Evolutionary conservation across 1,140 invertebrate species (phyloP).

Genomic region (Brachionus asplanchnoidis): DNA sequence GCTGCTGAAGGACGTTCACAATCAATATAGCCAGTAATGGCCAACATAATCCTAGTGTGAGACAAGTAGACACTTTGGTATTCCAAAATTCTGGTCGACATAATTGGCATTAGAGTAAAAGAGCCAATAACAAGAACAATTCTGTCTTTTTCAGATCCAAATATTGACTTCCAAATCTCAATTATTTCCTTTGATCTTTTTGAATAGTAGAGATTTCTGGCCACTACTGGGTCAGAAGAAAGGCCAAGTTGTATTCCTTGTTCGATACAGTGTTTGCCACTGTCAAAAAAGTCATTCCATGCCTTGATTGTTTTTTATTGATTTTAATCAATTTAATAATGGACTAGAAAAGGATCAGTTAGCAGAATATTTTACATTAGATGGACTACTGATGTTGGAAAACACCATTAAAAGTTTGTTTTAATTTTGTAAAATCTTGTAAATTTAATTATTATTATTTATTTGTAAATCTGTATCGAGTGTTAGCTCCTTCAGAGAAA

Average conservation of each 20-base stretch:
- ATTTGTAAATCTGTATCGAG: too few relatives aligned
- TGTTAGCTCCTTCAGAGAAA: too few relatives aligned
- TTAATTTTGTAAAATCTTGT: too few relatives aligned
- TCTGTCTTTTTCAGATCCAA: conserved; percentile 40
- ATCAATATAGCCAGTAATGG: conserved; percentile 47
- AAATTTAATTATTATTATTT: too few relatives aligned
- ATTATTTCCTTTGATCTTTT: conserved; percentile 45
- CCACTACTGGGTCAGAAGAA: conserved; percentile 43
- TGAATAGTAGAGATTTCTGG: conserved; percentile 46
- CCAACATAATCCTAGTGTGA: conserved; percentile 38
- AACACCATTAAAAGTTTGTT: too few relatives aligned
- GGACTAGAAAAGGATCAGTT: too few relatives aligned
- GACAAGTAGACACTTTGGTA: conserved; percentile 44
- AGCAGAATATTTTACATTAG: too few relatives aligned
- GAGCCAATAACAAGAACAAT: conserved; percentile 46
- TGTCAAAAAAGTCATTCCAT: conserved; percentile 49
- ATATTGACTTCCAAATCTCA: conserved; percentile 46
- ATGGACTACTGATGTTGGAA: too few relatives aligned
- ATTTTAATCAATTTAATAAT: too few relatives aligned
- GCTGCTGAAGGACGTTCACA: conserved; percentile 45
- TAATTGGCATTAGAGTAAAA: conserved; percentile 47
- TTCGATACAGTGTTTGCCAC: conserved; percentile 45
- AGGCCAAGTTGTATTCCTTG: conserved; percentile 44
- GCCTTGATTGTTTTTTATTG: too few relatives aligned
- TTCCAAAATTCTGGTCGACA: conserved; percentile 45